Percentiles rank a stretch among this genome's conserved stretches.
phyloP scores from a whole-genome alignment of 2,113 vertebrate species.

The Protobothrops flavoviridis region DNA sequence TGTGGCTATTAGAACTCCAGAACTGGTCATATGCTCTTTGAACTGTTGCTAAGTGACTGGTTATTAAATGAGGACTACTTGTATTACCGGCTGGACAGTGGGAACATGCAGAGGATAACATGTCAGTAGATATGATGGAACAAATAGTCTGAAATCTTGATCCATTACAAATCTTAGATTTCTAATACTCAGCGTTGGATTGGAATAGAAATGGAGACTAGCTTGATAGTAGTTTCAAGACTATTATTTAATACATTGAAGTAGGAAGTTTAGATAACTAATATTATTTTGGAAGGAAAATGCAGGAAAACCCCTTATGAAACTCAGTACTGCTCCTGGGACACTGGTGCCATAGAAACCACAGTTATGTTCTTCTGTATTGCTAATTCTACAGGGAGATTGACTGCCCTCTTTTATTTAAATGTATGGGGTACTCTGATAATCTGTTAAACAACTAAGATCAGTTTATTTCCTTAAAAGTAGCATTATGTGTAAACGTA shows the following conservation, averaged over 20 bases:
- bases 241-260: background rate
- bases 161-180: background rate
- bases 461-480: background rate
- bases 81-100: background rate
- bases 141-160: background rate
- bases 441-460: background rate
- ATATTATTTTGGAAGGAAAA: background rate
- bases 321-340: background rate
- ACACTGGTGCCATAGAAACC: background rate
- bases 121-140: background rate
- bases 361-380: background rate
- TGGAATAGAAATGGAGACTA: background rate
- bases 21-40: background rate
- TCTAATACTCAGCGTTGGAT: background rate
- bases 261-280: background rate
- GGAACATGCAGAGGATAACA: background rate
- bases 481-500: background rate
- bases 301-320: background rate
- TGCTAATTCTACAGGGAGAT: background rate
- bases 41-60: background rate
- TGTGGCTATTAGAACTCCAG: background rate
- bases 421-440: background rate
- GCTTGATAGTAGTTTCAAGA: background rate
- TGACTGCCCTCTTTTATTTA: background rate
- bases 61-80: background rate